Evolutionary conservation across 1,140 invertebrate species (phyloP), one percentile per base, ranked within the genome.

Genomic region (Limonius californicus): DNA sequence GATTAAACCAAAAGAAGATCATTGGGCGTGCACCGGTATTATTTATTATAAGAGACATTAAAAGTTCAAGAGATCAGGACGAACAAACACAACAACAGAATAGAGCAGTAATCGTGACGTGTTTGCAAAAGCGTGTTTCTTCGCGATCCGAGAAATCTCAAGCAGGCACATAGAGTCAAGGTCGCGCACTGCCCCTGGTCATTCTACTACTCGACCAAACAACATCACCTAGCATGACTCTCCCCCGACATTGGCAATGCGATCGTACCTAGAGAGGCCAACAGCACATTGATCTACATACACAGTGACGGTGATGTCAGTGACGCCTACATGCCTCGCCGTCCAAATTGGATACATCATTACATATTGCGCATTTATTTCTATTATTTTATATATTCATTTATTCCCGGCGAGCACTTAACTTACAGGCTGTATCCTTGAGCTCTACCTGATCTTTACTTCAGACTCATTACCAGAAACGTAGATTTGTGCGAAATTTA

Each of bases 181-280:
- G 68, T 58, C 68, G 68, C 66, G 45, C 64, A 70, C 27, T 68
- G 68, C 68, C 66, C 64, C 64, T 60, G 63, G 66, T 63, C 30
- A 65, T 64, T 59, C 57, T 63, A 66, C 53, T 61, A 61, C 53
- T 61, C 35, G 60, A 56, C 60, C 32, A 27, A 61, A 54, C 54
- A 61, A 43, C 60, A 56, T 45, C 43, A 21, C 15, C 23, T 55
- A 61, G 20, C 27, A 19, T 60, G 54, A 2, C 50, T 23, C 20
- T 50, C 20, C 20, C 3, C 45, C 16, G 45, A 19, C 45, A 50
- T 21, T 50, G 16, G 20, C 45, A 21, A 50, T 19, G 14, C 16
- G 27, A 15, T 14, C 55, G n/a, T 18, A 42, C 55, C 14, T 9
- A 39, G 55, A 32, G 60, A 65, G 64, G 64, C 59, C 64, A 62